Base-by-base conservation (phyloP, 35 echinoderm and acorn worm genomes). In the Lytechinus pictus region DNA sequence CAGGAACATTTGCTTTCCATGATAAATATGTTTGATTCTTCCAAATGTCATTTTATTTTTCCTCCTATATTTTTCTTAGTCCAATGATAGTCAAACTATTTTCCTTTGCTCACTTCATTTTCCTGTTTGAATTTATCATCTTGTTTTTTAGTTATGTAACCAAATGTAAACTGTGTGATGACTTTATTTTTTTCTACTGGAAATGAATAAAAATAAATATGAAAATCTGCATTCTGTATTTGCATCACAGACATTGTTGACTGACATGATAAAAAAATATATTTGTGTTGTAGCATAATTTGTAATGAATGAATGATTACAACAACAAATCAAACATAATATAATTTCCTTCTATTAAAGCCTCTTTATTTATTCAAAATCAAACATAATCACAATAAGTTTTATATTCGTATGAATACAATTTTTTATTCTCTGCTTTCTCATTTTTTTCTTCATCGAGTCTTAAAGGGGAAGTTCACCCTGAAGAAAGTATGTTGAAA, bases 1-100 rank as follows among this genome's bases (percentile, higher is more conserved):
- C n/a, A 79, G 66, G 66, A 79, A n/a, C 19, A 79, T 79, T 79
- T 79, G 66, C 66, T 79, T 79, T 79, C 66, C n/a, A 24, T 79
- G 66, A 79, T 79, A 8, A 79, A 79, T 79, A 24, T 79, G 66
- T 79, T 79, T 24, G 19, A 27, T 79, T 79, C 14, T n/a, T 24
- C 4, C 3, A n/a, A 79, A 6, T 79, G 66, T 79, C 66, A 24
- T 79, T 79, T 79, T 79, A 5, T 79, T n/a, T 13, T 79, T 79
- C 16, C 21, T 24, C 19, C n/a, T 4, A 6, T 4, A 7, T 24
- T n/a, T 27, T 6, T 24, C 16, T 79, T 24, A 79, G 3, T 79
- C 66, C 21, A 24, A 6, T 79, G 4, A 14, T 58, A 79, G n/a
- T 79, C 66, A 19, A 79, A n/a, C 66, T 79, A 8, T 79, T 24